Percentiles rank a stretch among this genome's conserved stretches.
phyloP scores from a whole-genome alignment of 2,113 vertebrate species.

The Spheniscus mendiculus region DNA sequence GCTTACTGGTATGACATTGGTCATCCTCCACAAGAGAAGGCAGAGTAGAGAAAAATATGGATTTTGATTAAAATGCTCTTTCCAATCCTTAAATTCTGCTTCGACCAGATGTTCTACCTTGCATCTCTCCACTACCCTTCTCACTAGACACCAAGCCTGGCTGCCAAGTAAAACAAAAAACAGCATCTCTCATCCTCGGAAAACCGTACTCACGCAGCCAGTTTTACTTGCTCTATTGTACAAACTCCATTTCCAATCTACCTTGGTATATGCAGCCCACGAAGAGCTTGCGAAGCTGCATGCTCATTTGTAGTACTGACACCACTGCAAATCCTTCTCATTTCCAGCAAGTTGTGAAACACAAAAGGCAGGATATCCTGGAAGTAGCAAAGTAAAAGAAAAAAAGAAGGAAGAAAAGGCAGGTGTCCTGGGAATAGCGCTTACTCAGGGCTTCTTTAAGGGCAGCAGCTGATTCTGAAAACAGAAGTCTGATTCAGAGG shows the following conservation, averaged over 20 bases:
- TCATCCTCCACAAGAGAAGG: neutral
- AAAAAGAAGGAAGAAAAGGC: neutral
- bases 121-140: neutral
- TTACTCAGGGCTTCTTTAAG: neutral
- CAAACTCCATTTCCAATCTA: constrained; percentile 4
- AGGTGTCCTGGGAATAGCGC: neutral
- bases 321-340: constrained; percentile 29
- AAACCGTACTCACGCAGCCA: constrained; percentile 13
- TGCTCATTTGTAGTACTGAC: neutral
- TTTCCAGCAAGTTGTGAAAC: neutral
- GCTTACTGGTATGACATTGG: neutral
- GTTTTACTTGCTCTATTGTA: constrained; percentile 43
- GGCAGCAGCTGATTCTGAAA: neutral
- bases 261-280: neutral
- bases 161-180: neutral
- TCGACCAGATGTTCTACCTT: neutral
- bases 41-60: neutral
- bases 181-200: neutral
- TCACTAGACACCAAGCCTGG: neutral
- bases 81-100: neutral
- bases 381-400: neutral
- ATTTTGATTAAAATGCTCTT: neutral
- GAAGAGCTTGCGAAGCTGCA: neutral
- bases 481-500: neutral
- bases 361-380: constrained; percentile 62